These are phyloP conservation scores for Diarsia mendica DNA, from an alignment of 2,888 invertebrate genomes.

Conservation along the genomic window DNA sequence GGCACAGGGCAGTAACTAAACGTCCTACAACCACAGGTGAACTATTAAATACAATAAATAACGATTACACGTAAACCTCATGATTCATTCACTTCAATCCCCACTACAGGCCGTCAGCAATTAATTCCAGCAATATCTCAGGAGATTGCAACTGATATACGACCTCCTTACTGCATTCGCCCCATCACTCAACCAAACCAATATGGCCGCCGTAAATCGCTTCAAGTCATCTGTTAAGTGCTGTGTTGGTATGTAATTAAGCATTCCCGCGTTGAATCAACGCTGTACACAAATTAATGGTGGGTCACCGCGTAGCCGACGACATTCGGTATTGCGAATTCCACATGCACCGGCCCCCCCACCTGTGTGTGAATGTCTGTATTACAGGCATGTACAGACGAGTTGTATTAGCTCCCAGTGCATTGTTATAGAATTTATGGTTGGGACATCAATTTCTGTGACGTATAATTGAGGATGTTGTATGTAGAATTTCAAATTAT, in stretches of 20 bases:
- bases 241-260: conserved; percentile 70
- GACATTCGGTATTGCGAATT: conserved; percentile 67
- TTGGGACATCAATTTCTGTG: conserved; percentile 18
- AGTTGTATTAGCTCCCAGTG: conserved; percentile 33
- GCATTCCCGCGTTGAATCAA: conserved; percentile 72
- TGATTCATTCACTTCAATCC: conserved; percentile 40
- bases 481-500: not conserved
- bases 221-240: conserved; percentile 69
- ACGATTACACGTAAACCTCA: conserved; percentile 21
- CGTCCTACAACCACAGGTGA: not conserved
- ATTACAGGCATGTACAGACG: conserved; percentile 46
- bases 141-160: conserved; percentile 57
- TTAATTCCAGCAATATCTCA: conserved; percentile 60
- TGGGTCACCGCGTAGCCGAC: conserved; percentile 62
- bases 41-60: conserved; percentile 16
- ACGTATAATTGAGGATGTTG: conserved; percentile 2
- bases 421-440: conserved; percentile 47
- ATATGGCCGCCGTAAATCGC: conserved; percentile 69
- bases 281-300: conserved; percentile 71
- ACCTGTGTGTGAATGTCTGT: conserved; percentile 60
- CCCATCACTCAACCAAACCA: conserved; percentile 67
- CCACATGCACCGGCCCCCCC: conserved; percentile 48
- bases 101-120: conserved; percentile 57
- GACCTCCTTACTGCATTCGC: conserved; percentile 58
- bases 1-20: conserved; percentile 8